Percentiles rank a stretch among this genome's conserved stretches.
phyloP scores from a whole-genome alignment of 2,888 invertebrate species.

The Cheilosia soror region DNA sequence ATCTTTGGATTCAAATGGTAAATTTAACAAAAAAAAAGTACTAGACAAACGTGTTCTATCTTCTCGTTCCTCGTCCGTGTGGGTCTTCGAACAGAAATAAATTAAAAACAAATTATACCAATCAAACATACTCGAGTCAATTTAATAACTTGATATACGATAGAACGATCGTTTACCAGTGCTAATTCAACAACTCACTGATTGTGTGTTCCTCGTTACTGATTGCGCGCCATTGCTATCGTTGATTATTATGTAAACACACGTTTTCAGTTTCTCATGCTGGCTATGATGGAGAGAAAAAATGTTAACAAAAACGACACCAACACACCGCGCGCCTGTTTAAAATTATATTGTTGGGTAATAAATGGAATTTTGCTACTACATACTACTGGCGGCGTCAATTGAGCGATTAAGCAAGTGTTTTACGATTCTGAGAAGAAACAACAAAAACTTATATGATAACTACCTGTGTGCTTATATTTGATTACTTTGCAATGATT shows the following conservation, averaged over 20 bases:
- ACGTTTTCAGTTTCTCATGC: conserved; percentile 19
- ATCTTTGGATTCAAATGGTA: conserved; percentile 5
- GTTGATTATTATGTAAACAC: conserved; percentile 31
- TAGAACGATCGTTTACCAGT: conserved; percentile 39
- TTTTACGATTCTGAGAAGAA: background rate
- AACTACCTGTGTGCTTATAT: background rate
- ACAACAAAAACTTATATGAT: background rate
- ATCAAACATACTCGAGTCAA: conserved; percentile 48
- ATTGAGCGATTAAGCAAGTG: conserved; percentile 12
- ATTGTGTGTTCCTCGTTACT: conserved; percentile 25
- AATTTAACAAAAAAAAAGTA: background rate
- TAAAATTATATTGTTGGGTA: background rate
- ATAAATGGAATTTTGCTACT: conserved; percentile 20
- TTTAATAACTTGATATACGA: conserved; percentile 44
- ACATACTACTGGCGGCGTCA: background rate
- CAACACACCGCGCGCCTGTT: background rate
- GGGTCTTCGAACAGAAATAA: conserved; percentile 12
- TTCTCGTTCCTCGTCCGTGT: background rate
- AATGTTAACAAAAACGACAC: background rate
- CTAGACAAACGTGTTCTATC: background rate
- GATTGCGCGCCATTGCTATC: conserved; percentile 24
- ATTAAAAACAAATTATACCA: conserved; percentile 50
- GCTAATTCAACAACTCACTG: conserved; percentile 28
- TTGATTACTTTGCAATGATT: background rate
- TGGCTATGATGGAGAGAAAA: background rate